Base-by-base conservation (phyloP, 2,797 vertebrate species). In the Paguma larvata region DNA sequence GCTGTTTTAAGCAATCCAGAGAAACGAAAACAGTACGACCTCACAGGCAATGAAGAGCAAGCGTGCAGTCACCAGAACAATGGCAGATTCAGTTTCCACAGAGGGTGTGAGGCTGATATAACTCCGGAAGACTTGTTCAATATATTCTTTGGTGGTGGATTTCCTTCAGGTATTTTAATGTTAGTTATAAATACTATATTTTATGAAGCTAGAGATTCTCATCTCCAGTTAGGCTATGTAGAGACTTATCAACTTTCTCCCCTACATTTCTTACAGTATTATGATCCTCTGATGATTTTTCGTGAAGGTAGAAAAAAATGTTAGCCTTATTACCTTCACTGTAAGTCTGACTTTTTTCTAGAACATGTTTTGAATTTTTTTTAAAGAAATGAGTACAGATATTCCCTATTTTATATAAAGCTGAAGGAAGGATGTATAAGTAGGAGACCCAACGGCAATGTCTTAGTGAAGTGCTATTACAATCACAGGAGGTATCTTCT, bases 51-150 rank as follows among this genome's bases (percentile, higher is more conserved):
- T 1, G 99, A 99, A 97, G 99, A 99, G 95, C 99, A 99, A 7
- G 99, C 98, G 11, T 99, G 99, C 97, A 99, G 98, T 96, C 98
- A 98, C 70, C 98, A 98, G 89, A 98, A 99, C 56, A 99, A 99
- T 0, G 99, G 99, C 34, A 99, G 99, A 95, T 99, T 99, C 94
- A 99, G 99, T 98, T 99, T 99, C 99, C 99, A 99, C 84, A 98
- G 99, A 98, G 99, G 99, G 73, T 99, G 99, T 82, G 99, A 99
- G 98, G 99, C 99, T 0, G 99, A 99, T 98, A 99, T 99, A 98
- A 99, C 99, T 72, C 99, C 99, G 0, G 99, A 99, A 95, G 99
- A 99, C 98, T 99, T 99, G 73, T 99, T 99, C 98, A 99, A 99
- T 98, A 99, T 99, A 99, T 99, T 99, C 98, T 99, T 99, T 92